Evolutionary conservation across 2,888 invertebrate species (phyloP).

Genomic region (Apamea epomidion): DNA sequence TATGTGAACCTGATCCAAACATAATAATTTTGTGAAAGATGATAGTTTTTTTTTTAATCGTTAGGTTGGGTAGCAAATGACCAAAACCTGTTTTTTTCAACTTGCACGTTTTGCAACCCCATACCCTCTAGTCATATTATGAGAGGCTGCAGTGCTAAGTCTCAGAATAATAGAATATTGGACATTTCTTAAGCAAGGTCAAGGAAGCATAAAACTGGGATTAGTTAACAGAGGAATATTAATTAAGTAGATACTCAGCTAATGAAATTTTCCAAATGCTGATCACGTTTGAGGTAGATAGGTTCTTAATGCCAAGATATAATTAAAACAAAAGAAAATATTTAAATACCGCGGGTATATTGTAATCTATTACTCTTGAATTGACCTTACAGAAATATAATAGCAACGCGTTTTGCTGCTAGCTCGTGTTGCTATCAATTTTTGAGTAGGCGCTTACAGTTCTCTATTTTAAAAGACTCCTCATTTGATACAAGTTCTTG

Average conservation of each 20-base stretch:
- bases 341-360: conserved; percentile 6
- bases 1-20: no score
- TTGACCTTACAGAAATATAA: conserved; percentile 21
- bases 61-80: neutral
- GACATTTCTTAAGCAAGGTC: conserved; percentile 17
- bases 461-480: conserved; percentile 32
- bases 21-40: no score
- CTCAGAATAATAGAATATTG: conserved; percentile 4
- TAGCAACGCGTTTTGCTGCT: conserved; percentile 37
- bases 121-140: neutral
- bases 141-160: neutral
- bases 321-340: conserved; percentile 14
- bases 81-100: neutral
- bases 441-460: conserved; percentile 41
- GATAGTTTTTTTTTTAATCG: no score
- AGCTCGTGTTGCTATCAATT: conserved; percentile 6
- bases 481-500: conserved; percentile 33
- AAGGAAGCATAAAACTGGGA: conserved; percentile 14
- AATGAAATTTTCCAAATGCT: conserved; percentile 37
- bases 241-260: conserved; percentile 18
- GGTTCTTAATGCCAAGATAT: conserved; percentile 17
- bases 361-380: conserved; percentile 14
- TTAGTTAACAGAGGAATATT: conserved; percentile 43
- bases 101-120: neutral
- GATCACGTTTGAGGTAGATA: conserved; percentile 33